Evolutionary conservation across 2,888 invertebrate species (phyloP).

Genomic region (Saturnia japonica): DNA sequence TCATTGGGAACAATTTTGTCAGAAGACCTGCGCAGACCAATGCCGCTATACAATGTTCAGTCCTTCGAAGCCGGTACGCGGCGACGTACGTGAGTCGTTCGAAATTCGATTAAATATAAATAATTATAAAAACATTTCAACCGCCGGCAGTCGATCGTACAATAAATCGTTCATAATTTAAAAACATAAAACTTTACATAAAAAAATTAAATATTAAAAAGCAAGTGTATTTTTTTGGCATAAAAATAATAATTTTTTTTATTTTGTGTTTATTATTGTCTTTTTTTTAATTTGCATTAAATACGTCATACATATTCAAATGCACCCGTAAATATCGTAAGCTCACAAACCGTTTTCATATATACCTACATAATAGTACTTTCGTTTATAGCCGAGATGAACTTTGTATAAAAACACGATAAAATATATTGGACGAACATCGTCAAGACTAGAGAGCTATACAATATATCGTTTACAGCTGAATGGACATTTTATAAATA

Average conservation of each 20-base stretch:
- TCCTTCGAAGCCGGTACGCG: conserved; percentile 48
- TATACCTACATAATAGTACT: not conserved
- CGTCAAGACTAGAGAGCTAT: not conserved
- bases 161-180: not conserved
- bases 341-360: not conserved
- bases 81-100: conserved; percentile 46
- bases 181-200: not conserved
- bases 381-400: not conserved
- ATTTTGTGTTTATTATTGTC: not conserved
- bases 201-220: not conserved
- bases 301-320: not conserved
- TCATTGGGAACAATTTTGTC: conserved; percentile 46
- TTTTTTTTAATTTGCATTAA: not conserved
- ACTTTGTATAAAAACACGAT: not conserved
- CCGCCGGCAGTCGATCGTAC: not conserved
- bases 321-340: not conserved
- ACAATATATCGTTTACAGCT: not conserved
- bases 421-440: not conserved
- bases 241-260: not conserved
- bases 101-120: conserved; percentile 28
- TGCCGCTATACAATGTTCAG: conserved; percentile 43
- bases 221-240: not conserved
- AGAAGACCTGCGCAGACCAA: conserved; percentile 62
- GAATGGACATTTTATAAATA: not conserved
- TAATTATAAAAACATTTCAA: not conserved